Evolutionary conservation across 2,888 invertebrate species (phyloP).

Genomic region (Vannuccia rotundouncinata): DNA sequence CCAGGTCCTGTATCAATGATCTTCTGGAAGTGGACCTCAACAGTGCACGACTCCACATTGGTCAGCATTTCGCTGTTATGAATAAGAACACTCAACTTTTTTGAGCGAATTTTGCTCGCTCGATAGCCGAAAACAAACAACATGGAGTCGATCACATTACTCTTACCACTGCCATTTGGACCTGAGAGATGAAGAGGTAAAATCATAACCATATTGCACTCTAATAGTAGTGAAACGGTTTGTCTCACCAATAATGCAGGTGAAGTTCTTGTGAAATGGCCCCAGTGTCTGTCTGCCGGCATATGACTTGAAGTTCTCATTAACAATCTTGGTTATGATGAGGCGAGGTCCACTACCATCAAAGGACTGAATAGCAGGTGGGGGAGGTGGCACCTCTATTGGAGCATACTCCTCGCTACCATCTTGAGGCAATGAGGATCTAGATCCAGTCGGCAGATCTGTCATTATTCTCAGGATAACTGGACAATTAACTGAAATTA

Average conservation of each 20-base stretch:
- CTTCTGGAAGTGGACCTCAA: constrained; percentile 75
- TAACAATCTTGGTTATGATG: constrained; percentile 81
- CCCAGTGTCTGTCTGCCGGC: constrained; percentile 74
- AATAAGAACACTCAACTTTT: constrained; percentile 82
- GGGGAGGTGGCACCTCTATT: no score
- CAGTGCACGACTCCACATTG: constrained; percentile 71
- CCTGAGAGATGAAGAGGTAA: constrained; percentile 60
- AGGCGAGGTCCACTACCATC: constrained; percentile 73
- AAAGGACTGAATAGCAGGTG: no score
- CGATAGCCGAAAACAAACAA: constrained; percentile 96
- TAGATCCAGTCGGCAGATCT: no score
- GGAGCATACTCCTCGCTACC: no score
- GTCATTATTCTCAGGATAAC: no score
- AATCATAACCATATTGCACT: neutral
- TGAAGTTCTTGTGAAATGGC: constrained; percentile 74
- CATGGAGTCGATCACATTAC: constrained; percentile 97
- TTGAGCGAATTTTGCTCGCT: constrained; percentile 86
- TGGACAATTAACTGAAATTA: no score
- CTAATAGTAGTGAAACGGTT: constrained; percentile 33
- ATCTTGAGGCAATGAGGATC: no score
- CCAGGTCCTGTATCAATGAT: constrained; percentile 56
- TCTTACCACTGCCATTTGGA: constrained; percentile 97
- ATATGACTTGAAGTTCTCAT: constrained; percentile 92
- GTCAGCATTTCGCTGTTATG: constrained; percentile 78
- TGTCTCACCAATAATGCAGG: constrained; percentile 40